phyloP scores from a whole-genome alignment of 2,113 vertebrate genomes.

The Strix uralensis region DNA sequence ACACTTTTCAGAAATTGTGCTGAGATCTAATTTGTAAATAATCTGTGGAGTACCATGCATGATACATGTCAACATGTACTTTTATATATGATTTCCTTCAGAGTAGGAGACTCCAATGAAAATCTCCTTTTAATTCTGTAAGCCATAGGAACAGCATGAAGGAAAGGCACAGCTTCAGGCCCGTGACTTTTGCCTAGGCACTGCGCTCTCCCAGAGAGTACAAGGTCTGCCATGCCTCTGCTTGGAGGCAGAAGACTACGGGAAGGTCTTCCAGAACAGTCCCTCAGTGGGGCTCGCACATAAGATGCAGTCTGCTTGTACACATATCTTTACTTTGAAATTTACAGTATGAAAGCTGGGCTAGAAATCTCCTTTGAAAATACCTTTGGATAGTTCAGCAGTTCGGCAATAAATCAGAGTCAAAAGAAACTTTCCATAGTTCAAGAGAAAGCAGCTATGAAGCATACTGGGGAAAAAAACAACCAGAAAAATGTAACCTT shows the following conservation, averaged over 20 bases:
- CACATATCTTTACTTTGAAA: neutral
- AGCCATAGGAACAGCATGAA: rapidly evolving
- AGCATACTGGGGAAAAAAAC: neutral
- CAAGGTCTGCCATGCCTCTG: neutral
- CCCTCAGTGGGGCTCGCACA: neutral
- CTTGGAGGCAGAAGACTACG: neutral
- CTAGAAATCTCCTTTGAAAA: neutral
- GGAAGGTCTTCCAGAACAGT: neutral
- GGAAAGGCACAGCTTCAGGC: neutral
- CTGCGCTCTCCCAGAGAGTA: neutral
- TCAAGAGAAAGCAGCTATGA: neutral
- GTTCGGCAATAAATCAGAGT: neutral
- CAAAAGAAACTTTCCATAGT: neutral
- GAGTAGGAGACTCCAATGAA: neutral
- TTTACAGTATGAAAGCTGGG: neutral
- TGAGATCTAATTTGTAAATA: neutral
- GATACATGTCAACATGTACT: rapidly evolving
- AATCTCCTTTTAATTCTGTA: neutral
- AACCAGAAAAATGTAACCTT: neutral
- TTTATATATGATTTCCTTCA: neutral
- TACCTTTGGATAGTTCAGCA: neutral
- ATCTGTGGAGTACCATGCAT: rapidly evolving
- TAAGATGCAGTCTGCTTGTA: neutral
- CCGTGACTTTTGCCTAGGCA: neutral
- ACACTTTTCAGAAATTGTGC: neutral